Evolutionary conservation across 2,113 vertebrate genomes (phyloP).

Genomic region (Prolemur simus): DNA sequence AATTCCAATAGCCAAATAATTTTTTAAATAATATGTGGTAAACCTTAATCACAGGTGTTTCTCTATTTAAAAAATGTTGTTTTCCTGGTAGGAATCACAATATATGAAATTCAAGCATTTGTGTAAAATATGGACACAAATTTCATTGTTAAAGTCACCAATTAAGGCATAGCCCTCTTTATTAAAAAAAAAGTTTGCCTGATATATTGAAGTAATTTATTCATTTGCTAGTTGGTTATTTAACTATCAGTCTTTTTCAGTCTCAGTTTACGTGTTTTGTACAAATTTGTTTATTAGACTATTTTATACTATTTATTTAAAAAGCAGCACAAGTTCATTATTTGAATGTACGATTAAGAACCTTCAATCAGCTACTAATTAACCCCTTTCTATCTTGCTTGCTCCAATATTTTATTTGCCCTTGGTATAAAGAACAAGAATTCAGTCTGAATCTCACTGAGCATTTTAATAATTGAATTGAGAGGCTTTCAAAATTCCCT

Average conservation of each 20-base stretch:
- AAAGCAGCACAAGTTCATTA: background rate
- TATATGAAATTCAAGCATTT: conserved; percentile 11
- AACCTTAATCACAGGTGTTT: background rate
- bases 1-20: background rate
- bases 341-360: background rate
- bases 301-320: background rate
- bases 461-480: background rate
- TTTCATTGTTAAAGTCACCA: background rate
- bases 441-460: background rate
- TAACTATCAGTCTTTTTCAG: background rate
- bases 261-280: background rate
- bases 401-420: background rate
- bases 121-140: background rate
- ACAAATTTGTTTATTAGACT: background rate
- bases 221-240: background rate
- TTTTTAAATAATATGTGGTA: background rate
- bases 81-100: background rate
- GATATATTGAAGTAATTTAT: background rate
- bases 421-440: background rate
- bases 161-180: background rate
- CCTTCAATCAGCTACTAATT: background rate
- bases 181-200: background rate
- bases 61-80: background rate
- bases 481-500: conserved; percentile 6
- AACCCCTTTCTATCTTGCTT: background rate